Conservation (phyloP, 1,140 invertebrate genomes). For the Fopius arisanus region DNA sequence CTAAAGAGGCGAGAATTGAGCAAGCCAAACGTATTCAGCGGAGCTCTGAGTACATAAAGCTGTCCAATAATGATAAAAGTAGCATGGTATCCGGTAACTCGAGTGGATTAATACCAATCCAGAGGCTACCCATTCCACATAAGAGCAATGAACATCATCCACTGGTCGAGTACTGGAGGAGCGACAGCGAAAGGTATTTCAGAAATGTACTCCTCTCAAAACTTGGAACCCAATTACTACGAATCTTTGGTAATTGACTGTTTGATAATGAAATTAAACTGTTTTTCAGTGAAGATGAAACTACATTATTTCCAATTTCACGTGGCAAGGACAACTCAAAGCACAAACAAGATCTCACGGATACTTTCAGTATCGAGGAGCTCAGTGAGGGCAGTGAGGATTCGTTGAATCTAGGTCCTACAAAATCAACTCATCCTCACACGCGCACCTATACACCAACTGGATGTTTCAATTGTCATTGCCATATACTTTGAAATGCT, state of each 20-base stretch:
- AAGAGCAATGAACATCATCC: constrained; percentile 68
- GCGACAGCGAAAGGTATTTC: constrained; percentile 58
- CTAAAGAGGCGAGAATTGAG: constrained; percentile 67
- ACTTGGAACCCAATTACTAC: constrained; percentile 1
- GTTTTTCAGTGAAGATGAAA: constrained; percentile 66
- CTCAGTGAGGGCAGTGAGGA: constrained; percentile 72
- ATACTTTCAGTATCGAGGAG: constrained; percentile 71
- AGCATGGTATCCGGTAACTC: constrained; percentile 37
- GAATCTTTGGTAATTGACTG: not conserved
- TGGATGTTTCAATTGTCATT: constrained; percentile 57
- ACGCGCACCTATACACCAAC: constrained; percentile 52
- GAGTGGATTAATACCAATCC: constrained; percentile 66
- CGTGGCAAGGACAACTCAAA: constrained; percentile 61
- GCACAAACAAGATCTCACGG: constrained; percentile 68
- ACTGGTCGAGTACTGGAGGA: constrained; percentile 67
- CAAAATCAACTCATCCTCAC: constrained; percentile 48
- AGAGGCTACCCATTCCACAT: constrained; percentile 68
- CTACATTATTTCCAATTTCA: constrained; percentile 66
- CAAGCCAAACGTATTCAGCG: constrained; percentile 67
- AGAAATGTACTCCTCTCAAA: not conserved
- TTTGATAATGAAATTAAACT: constrained; percentile 15
- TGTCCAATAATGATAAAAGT: constrained; percentile 55
- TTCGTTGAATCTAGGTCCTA: constrained; percentile 56
- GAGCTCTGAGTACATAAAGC: constrained; percentile 67
- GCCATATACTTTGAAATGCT: constrained; percentile 54